Base-by-base conservation (phyloP, 2,888 invertebrate genomes). In the Euclidia mi region DNA sequence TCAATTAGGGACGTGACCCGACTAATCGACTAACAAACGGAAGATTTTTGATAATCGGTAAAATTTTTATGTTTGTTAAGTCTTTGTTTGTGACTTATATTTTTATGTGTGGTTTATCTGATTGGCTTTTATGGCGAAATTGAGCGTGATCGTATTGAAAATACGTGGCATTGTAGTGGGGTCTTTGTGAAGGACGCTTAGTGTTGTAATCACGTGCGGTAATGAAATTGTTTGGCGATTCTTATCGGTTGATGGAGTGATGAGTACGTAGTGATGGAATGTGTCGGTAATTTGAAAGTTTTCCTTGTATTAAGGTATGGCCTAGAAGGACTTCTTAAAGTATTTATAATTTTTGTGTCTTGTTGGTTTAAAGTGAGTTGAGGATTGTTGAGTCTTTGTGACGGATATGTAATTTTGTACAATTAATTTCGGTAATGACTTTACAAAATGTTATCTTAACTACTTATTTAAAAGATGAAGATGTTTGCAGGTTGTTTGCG, bases 1-100 rank as follows among this genome's bases (percentile, higher is more conserved):
- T 75, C 59, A 69, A 83, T 63, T 82, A 74, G 71, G 53, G 71
- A 79, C 82, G 84, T 82, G 84, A 65, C 49, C 10, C 17, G 77
- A 73, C 50, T 50, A 71, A 76, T 58, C 61, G 63, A 73, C 56
- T 62, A 59, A 64, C 59, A 57, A 64, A 66, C 45, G 51, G 58
- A 65, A 70, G 53, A 65, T 74, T 71, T 61, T 66, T 55, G 57
- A 61, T 64, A 71, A 58, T 72, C 61, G 65, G 66, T 65, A 63
- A 58, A 59, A 48, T 42, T 65, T 65, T 76, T 68, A 73, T 76
- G 65, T 60, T 57, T 48, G 46, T 43, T 32, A 38, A 34, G 50
- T 70, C 69, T 66, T 69, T 58, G 67, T 70, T 64, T 71, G 67
- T 65, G 44, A 47, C 49, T 49, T 61, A 59, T 56, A 44, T 60